phyloP scores from a whole-genome alignment of 2,113 vertebrate genomes.

The Camelus bactrianus region DNA sequence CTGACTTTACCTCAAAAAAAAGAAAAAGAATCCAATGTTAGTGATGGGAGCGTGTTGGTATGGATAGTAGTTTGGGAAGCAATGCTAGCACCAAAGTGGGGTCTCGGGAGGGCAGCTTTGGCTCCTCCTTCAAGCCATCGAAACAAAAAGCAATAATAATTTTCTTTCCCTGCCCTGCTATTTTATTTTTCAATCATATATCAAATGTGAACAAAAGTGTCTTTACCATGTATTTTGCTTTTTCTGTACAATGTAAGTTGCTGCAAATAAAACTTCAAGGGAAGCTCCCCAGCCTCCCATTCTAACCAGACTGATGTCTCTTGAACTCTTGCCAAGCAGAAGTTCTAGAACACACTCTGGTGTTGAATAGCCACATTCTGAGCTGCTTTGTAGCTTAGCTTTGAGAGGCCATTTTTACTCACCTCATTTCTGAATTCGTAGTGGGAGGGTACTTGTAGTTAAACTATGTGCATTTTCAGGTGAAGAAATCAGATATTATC shows the following conservation, averaged over 20 bases:
- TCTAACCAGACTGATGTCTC: neutral
- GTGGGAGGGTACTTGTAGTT: neutral
- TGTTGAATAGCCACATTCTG: neutral
- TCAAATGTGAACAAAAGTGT: neutral
- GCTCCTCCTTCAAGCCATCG: neutral
- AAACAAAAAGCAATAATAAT: neutral
- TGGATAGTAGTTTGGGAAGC: neutral
- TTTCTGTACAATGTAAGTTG: neutral
- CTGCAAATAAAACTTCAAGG: neutral
- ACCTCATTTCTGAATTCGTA: neutral
- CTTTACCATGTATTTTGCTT: neutral
- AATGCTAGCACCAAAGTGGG: neutral
- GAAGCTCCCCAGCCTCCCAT: neutral
- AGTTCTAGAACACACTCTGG: neutral
- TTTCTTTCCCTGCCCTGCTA: neutral
- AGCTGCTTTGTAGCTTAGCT: neutral
- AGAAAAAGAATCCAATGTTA: neutral
- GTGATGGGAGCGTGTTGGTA: too few species aligned
- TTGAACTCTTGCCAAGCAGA: neutral
- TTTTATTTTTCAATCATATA: neutral
- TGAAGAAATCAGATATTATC: neutral
- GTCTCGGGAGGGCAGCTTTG: fast-evolving
- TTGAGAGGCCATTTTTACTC: neutral
- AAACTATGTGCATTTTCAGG: neutral
- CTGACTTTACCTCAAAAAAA: too few species aligned